Conservation (phyloP, 1,140 invertebrate species). For the Neodiprion fabricii region DNA sequence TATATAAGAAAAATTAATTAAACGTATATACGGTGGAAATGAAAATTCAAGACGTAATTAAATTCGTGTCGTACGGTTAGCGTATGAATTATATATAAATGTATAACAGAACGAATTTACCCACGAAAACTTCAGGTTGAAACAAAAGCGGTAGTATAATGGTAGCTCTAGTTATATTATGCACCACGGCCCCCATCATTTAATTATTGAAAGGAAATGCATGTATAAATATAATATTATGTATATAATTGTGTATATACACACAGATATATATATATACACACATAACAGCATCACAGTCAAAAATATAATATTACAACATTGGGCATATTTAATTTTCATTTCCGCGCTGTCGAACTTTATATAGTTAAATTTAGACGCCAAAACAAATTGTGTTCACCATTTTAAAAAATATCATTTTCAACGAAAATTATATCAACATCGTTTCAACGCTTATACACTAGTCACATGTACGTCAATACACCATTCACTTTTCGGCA, state of each 20-base stretch:
- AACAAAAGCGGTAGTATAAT: background rate
- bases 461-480: background rate
- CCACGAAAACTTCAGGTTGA: too few species aligned
- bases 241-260: constrained; percentile 19
- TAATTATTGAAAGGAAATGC: constrained; percentile 8
- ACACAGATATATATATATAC: constrained; percentile 18
- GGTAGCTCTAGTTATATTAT: background rate
- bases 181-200: constrained; percentile 14
- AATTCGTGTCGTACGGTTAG: too few species aligned
- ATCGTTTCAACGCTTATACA: background rate
- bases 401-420: too few species aligned
- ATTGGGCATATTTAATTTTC: background rate
- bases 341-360: background rate
- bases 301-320: constrained; percentile 35
- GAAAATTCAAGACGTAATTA: too few species aligned
- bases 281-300: constrained; percentile 40
- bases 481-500: background rate
- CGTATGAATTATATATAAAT: too few species aligned
- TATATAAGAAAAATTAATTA: too few species aligned
- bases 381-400: too few species aligned
- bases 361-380: too few species aligned
- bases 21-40: too few species aligned
- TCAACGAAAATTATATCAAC: too few species aligned
- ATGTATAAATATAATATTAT: constrained; percentile 8
- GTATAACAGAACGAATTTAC: too few species aligned